Conservation (phyloP, 1,140 invertebrate species). For the Ceratitis capitata region DNA sequence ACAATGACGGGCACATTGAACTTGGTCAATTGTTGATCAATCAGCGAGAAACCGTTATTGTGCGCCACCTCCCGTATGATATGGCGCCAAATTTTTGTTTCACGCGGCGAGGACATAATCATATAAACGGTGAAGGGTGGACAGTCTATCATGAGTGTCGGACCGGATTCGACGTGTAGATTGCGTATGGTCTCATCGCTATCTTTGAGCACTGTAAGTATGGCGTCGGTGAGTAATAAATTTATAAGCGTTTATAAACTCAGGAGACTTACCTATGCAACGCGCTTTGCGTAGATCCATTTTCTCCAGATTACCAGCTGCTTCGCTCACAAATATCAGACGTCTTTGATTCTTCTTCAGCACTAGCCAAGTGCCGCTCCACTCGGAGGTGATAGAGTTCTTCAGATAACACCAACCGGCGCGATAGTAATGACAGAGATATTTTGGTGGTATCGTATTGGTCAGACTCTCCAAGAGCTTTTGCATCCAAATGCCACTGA, state of each 20-base stretch:
- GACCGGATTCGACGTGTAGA: slow-evolving; percentile 69
- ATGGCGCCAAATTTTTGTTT: slow-evolving; percentile 78
- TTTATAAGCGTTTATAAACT: no score
- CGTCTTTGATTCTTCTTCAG: slow-evolving; percentile 72
- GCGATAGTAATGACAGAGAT: slow-evolving; percentile 71
- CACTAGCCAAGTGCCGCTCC: slow-evolving; percentile 83
- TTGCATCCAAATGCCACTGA: slow-evolving; percentile 74
- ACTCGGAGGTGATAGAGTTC: slow-evolving; percentile 73
- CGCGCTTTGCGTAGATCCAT: slow-evolving; percentile 84
- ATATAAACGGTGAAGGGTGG: slow-evolving; percentile 75
- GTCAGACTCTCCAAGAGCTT: slow-evolving; percentile 73
- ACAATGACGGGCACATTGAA: slow-evolving; percentile 89
- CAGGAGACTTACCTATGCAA: slow-evolving; percentile 71
- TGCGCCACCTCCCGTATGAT: slow-evolving; percentile 78
- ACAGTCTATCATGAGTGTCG: slow-evolving; percentile 74
- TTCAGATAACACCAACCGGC: slow-evolving; percentile 77
- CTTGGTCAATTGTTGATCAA: slow-evolving; percentile 86
- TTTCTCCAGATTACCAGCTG: slow-evolving; percentile 69
- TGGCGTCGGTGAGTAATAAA: neutral
- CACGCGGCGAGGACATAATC: slow-evolving; percentile 73
- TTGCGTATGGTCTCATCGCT: slow-evolving; percentile 68
- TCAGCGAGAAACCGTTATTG: slow-evolving; percentile 78
- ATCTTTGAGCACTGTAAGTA: slow-evolving; percentile 67
- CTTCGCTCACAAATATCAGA: slow-evolving; percentile 73
- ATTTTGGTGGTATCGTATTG: slow-evolving; percentile 69